A percentile compares a stretch with the other conserved stretches of the same genome.
These are phyloP conservation scores for Deroptyus accipitrinus DNA, from an alignment of 2,113 vertebrate species.

Conservation along the genomic window DNA sequence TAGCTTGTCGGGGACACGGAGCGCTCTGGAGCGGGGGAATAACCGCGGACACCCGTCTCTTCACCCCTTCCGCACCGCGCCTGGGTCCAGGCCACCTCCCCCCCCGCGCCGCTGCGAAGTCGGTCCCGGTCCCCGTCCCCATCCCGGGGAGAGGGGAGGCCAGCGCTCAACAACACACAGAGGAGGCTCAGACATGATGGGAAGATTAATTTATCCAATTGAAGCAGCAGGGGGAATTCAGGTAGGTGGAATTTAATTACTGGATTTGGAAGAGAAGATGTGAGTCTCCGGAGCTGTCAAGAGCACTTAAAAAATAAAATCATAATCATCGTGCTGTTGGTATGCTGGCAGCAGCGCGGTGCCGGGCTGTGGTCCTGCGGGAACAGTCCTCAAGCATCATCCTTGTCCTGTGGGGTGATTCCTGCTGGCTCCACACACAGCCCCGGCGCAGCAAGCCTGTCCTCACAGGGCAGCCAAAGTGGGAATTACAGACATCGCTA, in stretches of 20 bases:
- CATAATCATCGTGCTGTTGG: slow-evolving; percentile 17
- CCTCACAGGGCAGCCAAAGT: neutral
- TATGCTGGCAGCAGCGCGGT: neutral
- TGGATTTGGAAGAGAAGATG: slow-evolving; percentile 44
- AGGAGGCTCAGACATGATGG: slow-evolving; percentile 38
- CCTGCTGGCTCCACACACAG: neutral
- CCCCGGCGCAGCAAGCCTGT: neutral
- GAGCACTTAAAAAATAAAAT: slow-evolving; percentile 66
- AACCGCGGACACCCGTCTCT: neutral
- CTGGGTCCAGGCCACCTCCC: neutral
- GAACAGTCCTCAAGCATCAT: neutral
- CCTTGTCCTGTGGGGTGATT: neutral
- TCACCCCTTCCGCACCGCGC: neutral
- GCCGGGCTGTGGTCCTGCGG: fast-evolving
- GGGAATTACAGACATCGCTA: neutral
- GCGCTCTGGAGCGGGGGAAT: too few relatives aligned
- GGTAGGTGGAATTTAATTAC: slow-evolving; percentile 63
- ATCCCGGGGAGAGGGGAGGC: neutral
- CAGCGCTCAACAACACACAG: neutral
- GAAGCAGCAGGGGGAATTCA: slow-evolving; percentile 55
- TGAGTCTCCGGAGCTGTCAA: slow-evolving; percentile 48
- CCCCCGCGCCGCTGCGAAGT: neutral
- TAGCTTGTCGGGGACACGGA: neutral
- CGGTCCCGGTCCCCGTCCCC: neutral
- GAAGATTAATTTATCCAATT: slow-evolving; percentile 53